Percentiles rank a stretch among this genome's conserved stretches.
These are phyloP conservation scores for Quiscalus mexicanus DNA, from an alignment of 2,113 vertebrate species.

Conservation along the genomic window DNA sequence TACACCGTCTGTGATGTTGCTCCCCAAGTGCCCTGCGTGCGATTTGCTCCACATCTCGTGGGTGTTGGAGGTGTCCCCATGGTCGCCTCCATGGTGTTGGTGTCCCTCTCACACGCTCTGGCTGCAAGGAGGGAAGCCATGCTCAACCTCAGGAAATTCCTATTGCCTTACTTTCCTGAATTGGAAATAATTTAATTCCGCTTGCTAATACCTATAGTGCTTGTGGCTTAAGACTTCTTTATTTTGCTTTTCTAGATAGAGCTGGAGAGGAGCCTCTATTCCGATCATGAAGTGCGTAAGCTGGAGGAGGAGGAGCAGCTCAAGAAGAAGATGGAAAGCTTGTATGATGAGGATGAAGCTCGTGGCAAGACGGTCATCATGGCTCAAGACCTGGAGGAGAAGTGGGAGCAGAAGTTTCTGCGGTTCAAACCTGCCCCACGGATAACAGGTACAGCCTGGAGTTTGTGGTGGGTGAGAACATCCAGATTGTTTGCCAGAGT, in stretches of 20 bases:
- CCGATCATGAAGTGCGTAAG: conserved; percentile 88
- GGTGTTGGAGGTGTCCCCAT: rapidly evolving
- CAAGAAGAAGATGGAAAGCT: conserved; percentile 74
- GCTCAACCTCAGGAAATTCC: neutral
- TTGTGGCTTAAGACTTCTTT: neutral
- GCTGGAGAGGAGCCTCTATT: conserved; percentile 85
- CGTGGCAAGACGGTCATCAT: conserved; percentile 73
- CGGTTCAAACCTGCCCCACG: conserved; percentile 75
- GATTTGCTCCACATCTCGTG: rapidly evolving
- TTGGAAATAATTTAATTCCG: neutral
- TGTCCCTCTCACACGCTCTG: too few relatives aligned
- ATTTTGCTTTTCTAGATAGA: conserved; percentile 78
- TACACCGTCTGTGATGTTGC: neutral
- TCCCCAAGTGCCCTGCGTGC: too few relatives aligned
- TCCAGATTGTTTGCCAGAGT: neutral
- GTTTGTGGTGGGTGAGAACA: rapidly evolving
- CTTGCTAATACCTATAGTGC: rapidly evolving
- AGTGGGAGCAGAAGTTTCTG: conserved; percentile 89
- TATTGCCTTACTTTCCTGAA: rapidly evolving
- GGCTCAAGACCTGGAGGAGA: conserved; percentile 88
- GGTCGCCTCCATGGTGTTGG: rapidly evolving
- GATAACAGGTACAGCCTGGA: conserved; percentile 76
- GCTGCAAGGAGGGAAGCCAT: neutral
- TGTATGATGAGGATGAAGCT: conserved; percentile 76
- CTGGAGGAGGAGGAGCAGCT: conserved; percentile 81